Conservation (phyloP, 1,140 invertebrate species). For the Drosophila punjabiensis region DNA sequence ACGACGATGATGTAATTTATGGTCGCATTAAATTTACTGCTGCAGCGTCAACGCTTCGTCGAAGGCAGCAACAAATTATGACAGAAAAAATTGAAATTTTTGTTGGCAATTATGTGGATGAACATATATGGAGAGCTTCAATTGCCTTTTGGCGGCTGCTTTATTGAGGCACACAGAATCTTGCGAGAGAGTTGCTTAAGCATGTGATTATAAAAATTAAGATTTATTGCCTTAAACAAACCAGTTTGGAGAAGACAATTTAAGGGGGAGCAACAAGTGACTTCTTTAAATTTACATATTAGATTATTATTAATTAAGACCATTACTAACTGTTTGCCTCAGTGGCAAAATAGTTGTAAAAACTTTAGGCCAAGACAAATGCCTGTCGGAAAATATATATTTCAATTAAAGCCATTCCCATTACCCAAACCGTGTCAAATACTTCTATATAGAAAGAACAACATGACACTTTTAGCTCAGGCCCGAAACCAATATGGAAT, state of each 20-base stretch:
- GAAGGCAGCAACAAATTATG: constrained; percentile 41
- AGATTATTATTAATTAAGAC: not conserved
- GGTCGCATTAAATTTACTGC: constrained; percentile 76
- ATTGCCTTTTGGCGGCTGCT: constrained; percentile 58
- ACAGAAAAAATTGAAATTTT: constrained; percentile 52
- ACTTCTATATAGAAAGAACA: constrained; percentile 73
- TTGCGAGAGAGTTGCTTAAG: constrained; percentile 5
- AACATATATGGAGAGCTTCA: constrained; percentile 72
- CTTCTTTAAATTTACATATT: constrained; percentile 3
- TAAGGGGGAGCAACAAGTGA: constrained; percentile 1
- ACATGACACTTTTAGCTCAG: constrained; percentile 75
- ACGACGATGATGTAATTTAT: constrained; percentile 81
- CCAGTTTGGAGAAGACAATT: constrained; percentile 4
- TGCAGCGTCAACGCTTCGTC: constrained; percentile 18
- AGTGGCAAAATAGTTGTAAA: not conserved
- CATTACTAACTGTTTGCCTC: too few relatives aligned
- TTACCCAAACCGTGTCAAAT: constrained; percentile 71
- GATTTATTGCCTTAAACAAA: constrained; percentile 28
- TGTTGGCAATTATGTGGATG: constrained; percentile 72
- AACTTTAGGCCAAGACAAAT: not conserved
- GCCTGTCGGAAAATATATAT: constrained; percentile 11
- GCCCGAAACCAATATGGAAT: constrained; percentile 57
- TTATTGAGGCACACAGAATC: constrained; percentile 46
- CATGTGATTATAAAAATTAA: constrained; percentile 42
- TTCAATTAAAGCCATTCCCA: constrained; percentile 40